Conservation (phyloP, 2,113 vertebrate genomes). For the Syrrhaptes paradoxus region DNA sequence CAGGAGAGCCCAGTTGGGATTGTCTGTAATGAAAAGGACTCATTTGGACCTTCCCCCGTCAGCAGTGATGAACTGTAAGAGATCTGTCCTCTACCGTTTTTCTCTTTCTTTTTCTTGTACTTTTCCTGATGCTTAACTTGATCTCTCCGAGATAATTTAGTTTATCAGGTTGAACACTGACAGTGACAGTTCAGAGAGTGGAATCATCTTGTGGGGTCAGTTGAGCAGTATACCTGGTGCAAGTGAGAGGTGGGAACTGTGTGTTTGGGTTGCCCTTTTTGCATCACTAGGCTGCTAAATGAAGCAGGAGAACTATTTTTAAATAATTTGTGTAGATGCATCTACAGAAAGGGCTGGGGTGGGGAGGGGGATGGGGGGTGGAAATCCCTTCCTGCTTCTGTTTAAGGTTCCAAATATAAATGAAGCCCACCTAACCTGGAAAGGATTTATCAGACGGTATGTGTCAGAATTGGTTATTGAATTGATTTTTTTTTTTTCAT, state of each 20-base stretch:
- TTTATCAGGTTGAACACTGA: neutral
- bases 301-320: neutral
- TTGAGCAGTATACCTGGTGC: neutral
- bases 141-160: neutral
- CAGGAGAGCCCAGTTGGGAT: neutral
- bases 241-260: neutral
- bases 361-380: no score
- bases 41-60: neutral
- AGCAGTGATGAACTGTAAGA: neutral
- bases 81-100: neutral
- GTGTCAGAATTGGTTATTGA: neutral
- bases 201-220: neutral
- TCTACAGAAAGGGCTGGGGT: neutral
- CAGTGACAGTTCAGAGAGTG: neutral
- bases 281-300: neutral
- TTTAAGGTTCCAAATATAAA: neutral
- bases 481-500: neutral
- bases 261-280: neutral
- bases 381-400: neutral
- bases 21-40: neutral
- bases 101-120: neutral
- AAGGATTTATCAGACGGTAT: neutral
- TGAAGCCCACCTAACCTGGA: neutral
- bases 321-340: neutral
- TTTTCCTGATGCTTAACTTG: neutral